Evolutionary conservation across 2,797 vertebrate genomes (phyloP).

Genomic region (Periparus ater): DNA sequence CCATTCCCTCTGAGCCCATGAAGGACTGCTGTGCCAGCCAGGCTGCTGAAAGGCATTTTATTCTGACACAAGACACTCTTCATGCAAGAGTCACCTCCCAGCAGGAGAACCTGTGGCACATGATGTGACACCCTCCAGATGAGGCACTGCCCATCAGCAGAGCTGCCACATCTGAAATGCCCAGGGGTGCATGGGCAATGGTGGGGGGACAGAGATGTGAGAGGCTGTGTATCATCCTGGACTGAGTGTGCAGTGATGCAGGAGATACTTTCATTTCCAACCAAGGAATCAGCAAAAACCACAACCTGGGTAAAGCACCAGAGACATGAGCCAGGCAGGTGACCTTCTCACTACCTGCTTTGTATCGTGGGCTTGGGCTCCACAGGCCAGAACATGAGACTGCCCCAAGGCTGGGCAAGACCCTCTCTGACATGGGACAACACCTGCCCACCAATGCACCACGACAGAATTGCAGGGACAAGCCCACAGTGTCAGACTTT

Average conservation of each 20-base stretch:
- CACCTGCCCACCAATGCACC: neutral
- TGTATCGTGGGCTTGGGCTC: neutral
- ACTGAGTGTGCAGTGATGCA: neutral
- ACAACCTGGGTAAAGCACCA: neutral
- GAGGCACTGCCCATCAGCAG: neutral
- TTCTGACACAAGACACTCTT: neutral
- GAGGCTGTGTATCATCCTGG: neutral
- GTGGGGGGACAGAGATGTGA: neutral
- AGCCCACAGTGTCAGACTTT: neutral
- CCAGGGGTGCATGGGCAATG: neutral
- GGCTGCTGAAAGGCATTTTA: neutral
- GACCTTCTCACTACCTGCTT: neutral
- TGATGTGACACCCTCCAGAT: neutral
- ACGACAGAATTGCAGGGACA: fast-evolving
- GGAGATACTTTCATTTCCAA: neutral
- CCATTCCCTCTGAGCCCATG: neutral
- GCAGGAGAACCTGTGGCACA: neutral
- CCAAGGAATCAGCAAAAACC: neutral
- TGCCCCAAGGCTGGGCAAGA: neutral
- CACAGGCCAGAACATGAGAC: neutral
- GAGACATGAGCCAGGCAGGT: neutral
- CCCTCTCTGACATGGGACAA: neutral
- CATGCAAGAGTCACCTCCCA: neutral
- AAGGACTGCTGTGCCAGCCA: neutral
- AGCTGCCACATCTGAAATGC: neutral